Evolutionary conservation across 2,888 invertebrate species (phyloP).

Genomic region (Nomada goodeniana): DNA sequence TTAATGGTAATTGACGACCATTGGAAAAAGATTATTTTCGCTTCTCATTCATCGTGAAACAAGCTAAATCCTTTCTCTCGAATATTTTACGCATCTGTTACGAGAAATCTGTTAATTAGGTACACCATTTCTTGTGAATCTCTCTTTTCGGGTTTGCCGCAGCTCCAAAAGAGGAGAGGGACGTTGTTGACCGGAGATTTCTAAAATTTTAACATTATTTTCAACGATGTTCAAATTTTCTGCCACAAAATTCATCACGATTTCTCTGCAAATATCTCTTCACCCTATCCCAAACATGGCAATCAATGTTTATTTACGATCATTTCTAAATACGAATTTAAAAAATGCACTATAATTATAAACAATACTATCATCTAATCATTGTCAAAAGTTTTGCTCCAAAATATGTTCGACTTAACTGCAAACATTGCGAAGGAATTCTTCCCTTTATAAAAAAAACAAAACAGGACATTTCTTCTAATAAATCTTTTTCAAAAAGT

Average conservation of each 20-base stretch:
- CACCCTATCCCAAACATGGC: too few species aligned
- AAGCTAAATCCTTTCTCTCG: not conserved
- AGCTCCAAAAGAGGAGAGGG: not conserved
- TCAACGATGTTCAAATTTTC: not conserved
- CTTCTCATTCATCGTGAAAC: not conserved
- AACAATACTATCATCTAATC: too few species aligned
- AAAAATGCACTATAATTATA: too few species aligned
- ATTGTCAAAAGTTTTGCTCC: too few species aligned
- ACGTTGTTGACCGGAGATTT: not conserved
- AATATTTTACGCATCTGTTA: not conserved
- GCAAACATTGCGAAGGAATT: too few species aligned
- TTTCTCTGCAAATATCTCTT: not conserved
- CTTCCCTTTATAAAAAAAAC: too few species aligned
- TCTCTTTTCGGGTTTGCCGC: not conserved
- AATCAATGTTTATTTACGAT: too few species aligned
- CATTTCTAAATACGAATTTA: too few species aligned
- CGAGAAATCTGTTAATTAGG: slow-evolving; percentile 10
- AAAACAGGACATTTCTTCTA: too few species aligned
- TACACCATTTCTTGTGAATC: not conserved
- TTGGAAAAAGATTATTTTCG: not conserved
- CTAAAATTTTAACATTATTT: not conserved
- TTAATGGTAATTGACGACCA: not conserved
- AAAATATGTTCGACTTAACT: too few species aligned
- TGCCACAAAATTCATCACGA: not conserved
- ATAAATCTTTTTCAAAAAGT: too few species aligned